Base-by-base conservation (phyloP, 30 jellyfish, hydroid and myxozoan genomes). In the Sanderia malayensis region DNA sequence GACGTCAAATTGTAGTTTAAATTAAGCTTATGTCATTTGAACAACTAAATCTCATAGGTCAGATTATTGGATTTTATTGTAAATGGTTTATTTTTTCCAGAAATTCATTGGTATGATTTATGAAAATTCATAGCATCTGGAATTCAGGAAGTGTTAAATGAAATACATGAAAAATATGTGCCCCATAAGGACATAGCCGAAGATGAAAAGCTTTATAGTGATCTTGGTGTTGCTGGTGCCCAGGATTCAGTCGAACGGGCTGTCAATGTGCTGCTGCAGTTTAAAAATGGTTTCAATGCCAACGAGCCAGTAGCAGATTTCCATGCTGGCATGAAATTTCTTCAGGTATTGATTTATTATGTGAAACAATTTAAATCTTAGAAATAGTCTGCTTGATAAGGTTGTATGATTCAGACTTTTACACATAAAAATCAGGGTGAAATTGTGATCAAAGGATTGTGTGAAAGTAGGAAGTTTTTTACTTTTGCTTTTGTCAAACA, bases 81-180 rank as follows among this genome's bases (percentile, higher is more conserved):
- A n/a, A n/a, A n/a, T n/a, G 6, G 52, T 4, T 37, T 37, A 6
- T 37, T 37, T 37, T 13, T 37, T 53, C 18, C 31, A 53, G 67
- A 53, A 20, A 24, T 53, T 53, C 31, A 20, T 53, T 53, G 67
- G 67, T n/a, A 24, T 53, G 67, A 53, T 53, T n/a, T 53, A 53
- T 53, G 67, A 53, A 20, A 53, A 53, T 24, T 20, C 27, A 53
- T 4, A 53, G 67, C 67, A 53, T n/a, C 31, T 53, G 67, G 67
- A 20, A 53, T 53, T 7, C 67, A n/a, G 18, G 31, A 53, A 4
- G 67, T 53, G 7, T n/a, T 53, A 20, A 7, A 53, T n/a, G 27
- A n/a, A 4, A n/a, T 53, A 4, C 67, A 53, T 24, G 52, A 6
- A 37, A 7, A 18, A 4, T 53, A 53, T 24, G 31, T 53, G 27